Evolutionary conservation across 2,797 vertebrate species (phyloP).

Genomic region (Sandelia bainsii): DNA sequence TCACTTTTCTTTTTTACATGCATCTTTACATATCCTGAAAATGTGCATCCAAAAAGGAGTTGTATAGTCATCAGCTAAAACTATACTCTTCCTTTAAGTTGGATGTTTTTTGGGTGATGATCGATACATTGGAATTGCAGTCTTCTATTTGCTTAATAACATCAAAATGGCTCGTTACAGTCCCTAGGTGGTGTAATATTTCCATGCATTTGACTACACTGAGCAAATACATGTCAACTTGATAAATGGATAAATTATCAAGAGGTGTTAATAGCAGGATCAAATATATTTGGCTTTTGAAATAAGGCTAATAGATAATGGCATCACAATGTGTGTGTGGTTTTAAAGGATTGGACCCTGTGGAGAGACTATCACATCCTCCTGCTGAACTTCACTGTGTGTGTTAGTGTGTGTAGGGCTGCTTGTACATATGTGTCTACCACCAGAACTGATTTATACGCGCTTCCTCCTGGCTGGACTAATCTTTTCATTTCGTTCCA

Average conservation of each 20-base stretch:
- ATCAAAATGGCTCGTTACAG: conserved; percentile 27
- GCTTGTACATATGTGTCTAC: conserved; percentile 47
- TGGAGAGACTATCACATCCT: conserved; percentile 58
- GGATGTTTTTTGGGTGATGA: conserved; percentile 33
- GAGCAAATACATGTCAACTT: conserved; percentile 12
- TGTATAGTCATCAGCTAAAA: conserved; percentile 53
- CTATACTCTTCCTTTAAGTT: conserved; percentile 43
- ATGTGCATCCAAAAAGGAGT: conserved; percentile 53
- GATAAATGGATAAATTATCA: conserved; percentile 50
- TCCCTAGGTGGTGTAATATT: conserved; percentile 23
- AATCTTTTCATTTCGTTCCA: conserved; percentile 48
- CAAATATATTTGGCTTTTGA: conserved; percentile 61
- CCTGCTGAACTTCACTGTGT: conserved; percentile 34
- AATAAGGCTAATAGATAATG: conserved; percentile 73
- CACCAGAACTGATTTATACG: conserved; percentile 49
- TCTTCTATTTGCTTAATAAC: conserved; percentile 42
- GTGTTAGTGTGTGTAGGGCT: conserved; percentile 20
- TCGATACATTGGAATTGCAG: conserved; percentile 46
- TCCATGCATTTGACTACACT: conserved; percentile 11
- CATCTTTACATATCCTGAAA: conserved; percentile 33
- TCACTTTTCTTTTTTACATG: conserved; percentile 16
- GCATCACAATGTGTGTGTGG: conserved; percentile 58
- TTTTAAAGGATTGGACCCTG: conserved; percentile 69
- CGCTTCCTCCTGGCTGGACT: conserved; percentile 32
- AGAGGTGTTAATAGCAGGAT: conserved; percentile 67